A percentile compares a stretch with the other conserved stretches of the same genome.
Evolutionary conservation across 2,888 invertebrate genomes (phyloP).

Genomic region (Fragum sueziense): DNA sequence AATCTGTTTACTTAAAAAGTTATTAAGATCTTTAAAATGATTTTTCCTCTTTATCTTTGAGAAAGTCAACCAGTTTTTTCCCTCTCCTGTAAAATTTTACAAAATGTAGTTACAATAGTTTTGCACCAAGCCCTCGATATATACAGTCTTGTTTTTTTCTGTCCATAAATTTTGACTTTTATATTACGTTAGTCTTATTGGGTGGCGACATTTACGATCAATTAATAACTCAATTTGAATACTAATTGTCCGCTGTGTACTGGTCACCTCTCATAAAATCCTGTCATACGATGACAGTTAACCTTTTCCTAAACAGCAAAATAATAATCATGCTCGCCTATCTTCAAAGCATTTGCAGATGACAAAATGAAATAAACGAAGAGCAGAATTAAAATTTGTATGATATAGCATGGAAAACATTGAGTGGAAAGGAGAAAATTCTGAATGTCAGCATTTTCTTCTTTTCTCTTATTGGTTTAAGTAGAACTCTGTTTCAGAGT

Average conservation of each 20-base stretch:
- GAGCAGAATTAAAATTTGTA: too few species aligned
- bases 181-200: background rate
- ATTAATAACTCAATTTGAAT: slow-evolving; percentile 24
- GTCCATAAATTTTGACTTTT: slow-evolving; percentile 7
- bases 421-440: slow-evolving; percentile 1
- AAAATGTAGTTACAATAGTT: too few species aligned
- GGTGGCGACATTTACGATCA: slow-evolving; percentile 17
- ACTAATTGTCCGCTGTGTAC: slow-evolving; percentile 18
- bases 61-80: too few species aligned
- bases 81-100: too few species aligned
- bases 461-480: background rate
- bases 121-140: too few species aligned
- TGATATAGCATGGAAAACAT: background rate
- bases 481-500: background rate
- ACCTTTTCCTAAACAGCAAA: background rate
- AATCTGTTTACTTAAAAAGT: too few species aligned
- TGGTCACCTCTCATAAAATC: slow-evolving; percentile 17
- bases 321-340: too few species aligned
- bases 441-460: background rate
- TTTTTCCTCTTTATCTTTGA: too few species aligned
- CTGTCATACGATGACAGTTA: slow-evolving; percentile 7
- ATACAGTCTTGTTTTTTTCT: slow-evolving; percentile 4
- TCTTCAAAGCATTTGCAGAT: too few species aligned
- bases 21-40: too few species aligned
- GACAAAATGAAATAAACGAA: too few species aligned